These are phyloP conservation scores for Rousettus leschenaultii DNA, from an alignment of 2,113 vertebrate species.

Conservation along the genomic window DNA sequence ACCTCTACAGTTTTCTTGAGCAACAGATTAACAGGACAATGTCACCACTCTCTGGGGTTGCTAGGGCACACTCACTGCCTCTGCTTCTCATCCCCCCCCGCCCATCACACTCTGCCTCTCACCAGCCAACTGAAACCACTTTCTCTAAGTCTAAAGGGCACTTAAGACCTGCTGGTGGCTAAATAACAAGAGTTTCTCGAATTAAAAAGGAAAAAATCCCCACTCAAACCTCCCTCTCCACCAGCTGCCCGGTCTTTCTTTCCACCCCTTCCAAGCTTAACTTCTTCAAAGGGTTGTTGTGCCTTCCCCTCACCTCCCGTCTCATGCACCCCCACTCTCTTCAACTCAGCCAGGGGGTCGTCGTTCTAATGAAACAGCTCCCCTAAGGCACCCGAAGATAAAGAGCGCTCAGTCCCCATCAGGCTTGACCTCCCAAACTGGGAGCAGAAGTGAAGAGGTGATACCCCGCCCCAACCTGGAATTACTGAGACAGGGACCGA, in stretches of 20 bases:
- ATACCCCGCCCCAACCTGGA: not conserved
- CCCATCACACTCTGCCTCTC: not conserved
- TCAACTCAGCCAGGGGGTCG: not conserved
- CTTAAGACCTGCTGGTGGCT: not conserved
- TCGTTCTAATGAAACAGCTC: accelerated
- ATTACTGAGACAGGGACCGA: not conserved
- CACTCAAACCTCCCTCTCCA: not conserved
- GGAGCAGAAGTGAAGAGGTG: not conserved
- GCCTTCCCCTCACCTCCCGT: no score
- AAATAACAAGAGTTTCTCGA: not conserved
- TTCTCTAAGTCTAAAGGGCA: not conserved
- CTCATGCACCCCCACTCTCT: accelerated
- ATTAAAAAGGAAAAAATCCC: not conserved
- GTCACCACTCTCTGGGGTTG: not conserved
- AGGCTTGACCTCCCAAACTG: not conserved
- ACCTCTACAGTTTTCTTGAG: no score
- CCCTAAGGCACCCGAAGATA: not conserved
- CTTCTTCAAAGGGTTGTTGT: not conserved
- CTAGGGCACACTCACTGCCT: not conserved
- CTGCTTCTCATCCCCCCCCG: not conserved
- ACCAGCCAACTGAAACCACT: not conserved
- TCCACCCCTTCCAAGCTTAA: not conserved
- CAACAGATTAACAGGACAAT: not conserved
- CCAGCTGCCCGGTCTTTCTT: not conserved
- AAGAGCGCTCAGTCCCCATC: no score